Evolutionary conservation across 2,888 invertebrate genomes (phyloP).

Genomic region (Hirtodrosophila duncani): DNA sequence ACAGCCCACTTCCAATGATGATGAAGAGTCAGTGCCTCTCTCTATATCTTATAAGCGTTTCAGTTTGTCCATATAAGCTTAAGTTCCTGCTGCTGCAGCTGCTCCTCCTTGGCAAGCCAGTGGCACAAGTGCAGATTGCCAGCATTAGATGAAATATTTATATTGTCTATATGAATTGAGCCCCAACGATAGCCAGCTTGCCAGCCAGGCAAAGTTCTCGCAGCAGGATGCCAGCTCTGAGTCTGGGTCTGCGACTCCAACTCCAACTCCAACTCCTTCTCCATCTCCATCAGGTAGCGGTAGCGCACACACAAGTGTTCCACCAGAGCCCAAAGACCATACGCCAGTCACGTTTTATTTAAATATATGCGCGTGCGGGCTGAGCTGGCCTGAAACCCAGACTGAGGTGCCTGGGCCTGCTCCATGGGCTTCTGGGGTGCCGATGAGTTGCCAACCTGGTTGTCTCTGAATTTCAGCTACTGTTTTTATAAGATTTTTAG

Average conservation of each 20-base stretch:
- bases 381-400: too few species aligned
- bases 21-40: too few species aligned
- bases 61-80: too few species aligned
- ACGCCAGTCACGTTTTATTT: constrained; percentile 70
- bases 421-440: constrained; percentile 25
- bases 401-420: constrained; percentile 2
- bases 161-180: constrained; percentile 75
- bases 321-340: constrained; percentile 66
- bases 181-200: constrained; percentile 37
- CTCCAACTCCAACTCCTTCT: constrained; percentile 6
- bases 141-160: constrained; percentile 76
- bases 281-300: constrained; percentile 55
- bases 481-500: constrained; percentile 35
- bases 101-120: constrained; percentile 39
- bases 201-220: constrained; percentile 41
- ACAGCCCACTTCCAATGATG: constrained; percentile 53
- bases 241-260: too few species aligned
- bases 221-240: constrained; percentile 60
- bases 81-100: too few species aligned
- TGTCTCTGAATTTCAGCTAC: constrained; percentile 39
- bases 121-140: constrained; percentile 76
- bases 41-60: too few species aligned
- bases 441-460: constrained; percentile 47
- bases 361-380: constrained; percentile 74
- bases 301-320: constrained; percentile 74